Conservation (phyloP, 2,797 vertebrate species). For the Capromys pilorides region DNA sequence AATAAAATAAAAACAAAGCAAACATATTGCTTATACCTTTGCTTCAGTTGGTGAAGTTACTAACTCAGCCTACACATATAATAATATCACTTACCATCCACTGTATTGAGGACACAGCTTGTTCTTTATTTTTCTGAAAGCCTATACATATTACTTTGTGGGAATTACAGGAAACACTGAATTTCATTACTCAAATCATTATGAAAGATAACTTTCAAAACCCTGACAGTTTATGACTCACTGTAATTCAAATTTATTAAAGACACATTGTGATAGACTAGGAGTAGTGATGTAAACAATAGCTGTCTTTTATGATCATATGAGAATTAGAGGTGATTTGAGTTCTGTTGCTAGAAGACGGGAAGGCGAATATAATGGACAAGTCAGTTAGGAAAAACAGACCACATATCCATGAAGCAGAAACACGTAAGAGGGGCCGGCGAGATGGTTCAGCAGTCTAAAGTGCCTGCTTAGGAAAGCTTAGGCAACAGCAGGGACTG, state of each 20-base stretch:
- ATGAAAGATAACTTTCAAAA: constrained; percentile 63
- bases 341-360: not conserved
- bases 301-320: not conserved
- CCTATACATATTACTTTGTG: constrained; percentile 35
- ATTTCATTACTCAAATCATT: constrained; percentile 61
- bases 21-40: not conserved
- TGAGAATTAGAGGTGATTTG: not conserved
- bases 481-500: too few relatives aligned
- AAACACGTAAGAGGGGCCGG: not conserved
- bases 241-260: constrained; percentile 53
- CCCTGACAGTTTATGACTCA: constrained; percentile 47
- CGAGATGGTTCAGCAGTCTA: too few relatives aligned
- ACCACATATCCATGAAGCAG: not conserved
- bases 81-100: not conserved
- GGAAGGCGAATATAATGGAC: not conserved
- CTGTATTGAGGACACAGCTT: constrained; percentile 8
- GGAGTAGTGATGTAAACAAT: constrained; percentile 37
- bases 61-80: constrained; percentile 37
- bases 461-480: too few relatives aligned
- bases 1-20: not conserved
- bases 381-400: not conserved
- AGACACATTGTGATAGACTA: constrained; percentile 52
- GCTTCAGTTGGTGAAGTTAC: constrained; percentile 1
- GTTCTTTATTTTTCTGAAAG: not conserved
- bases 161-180: constrained; percentile 56